Evolutionary conservation across 2,888 invertebrate species (phyloP), one percentile per base, ranked within the genome.

Genomic region (Quadroppia sp.): DNA sequence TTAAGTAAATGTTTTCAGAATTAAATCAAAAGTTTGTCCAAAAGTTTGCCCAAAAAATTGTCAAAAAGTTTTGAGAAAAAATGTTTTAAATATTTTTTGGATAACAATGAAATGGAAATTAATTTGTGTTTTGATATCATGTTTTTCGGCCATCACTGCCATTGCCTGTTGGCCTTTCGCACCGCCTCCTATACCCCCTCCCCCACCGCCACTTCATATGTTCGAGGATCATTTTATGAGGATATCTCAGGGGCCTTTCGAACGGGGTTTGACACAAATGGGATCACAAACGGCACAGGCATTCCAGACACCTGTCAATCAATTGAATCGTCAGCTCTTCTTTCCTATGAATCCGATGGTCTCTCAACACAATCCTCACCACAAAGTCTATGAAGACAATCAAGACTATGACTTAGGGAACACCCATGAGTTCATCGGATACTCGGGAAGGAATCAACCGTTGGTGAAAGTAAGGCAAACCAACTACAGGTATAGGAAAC

Each of bases 81-180:
- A 45, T 45, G 45, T 15, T 45, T 45, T 45, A 45, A 45, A 45
- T 45, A 15, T 9, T 45, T 45, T 6, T 15, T 45, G 9, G 23
- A 15, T 64, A 3, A 64, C 17, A 64, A 64, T 64, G 64, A 64
- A 64, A 64, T 64, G 64, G 64, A 64, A 64, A 64, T 9, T 36
- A 64, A 20, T 36, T 20, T 36, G 64, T 36, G 64, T 40, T 64
- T n/a, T 64, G n/a, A 64, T 64, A 4, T 20, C 36, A 2, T 36
- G 17, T n/a, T 64, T 32, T 20, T 4, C 30, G 40, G 7, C 20
- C 4, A 64, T 64, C n/a, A 2, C n/a, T 20, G 64, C 13, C 3
- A 36, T 64, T n/a, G 64, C 6, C 1, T 64, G 64, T n/a, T 64
- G 64, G 64, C 64, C 64, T 6, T 64, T 64, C 64, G 25, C 1